Conservation (phyloP, 2,888 invertebrate genomes). For the Cynaeus angustus region DNA sequence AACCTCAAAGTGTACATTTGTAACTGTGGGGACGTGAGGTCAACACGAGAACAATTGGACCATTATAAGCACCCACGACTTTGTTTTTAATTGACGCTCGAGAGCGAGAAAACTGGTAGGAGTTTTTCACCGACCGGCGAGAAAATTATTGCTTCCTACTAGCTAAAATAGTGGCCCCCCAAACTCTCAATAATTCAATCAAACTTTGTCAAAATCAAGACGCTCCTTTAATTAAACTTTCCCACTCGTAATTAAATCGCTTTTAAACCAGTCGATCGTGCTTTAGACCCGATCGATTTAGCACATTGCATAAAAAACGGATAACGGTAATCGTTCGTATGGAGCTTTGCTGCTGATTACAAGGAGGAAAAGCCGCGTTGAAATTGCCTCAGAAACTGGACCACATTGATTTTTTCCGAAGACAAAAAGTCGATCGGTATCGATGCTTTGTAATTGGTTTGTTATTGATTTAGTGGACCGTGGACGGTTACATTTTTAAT, state of each 20-base stretch:
- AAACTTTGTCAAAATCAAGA: conserved; percentile 11
- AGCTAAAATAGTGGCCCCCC: not conserved
- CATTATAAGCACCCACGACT: conserved; percentile 27
- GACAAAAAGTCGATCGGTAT: conserved; percentile 15
- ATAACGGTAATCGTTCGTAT: conserved; percentile 36
- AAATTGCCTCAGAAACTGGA: conserved; percentile 40
- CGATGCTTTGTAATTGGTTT: conserved; percentile 29
- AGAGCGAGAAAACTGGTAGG: too few species aligned
- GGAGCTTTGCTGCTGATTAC: conserved; percentile 39
- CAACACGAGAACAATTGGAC: conserved; percentile 17
- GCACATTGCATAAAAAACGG: conserved; percentile 36
- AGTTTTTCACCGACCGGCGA: conserved; percentile 12
- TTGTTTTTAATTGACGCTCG: conserved; percentile 25
- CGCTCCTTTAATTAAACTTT: conserved; percentile 33
- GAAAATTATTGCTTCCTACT: conserved; percentile 18
- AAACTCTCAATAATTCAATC: conserved; percentile 6
- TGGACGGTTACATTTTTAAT: not conserved
- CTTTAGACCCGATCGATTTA: conserved; percentile 37
- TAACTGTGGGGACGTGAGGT: conserved; percentile 4
- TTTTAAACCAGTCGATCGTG: conserved; percentile 37
- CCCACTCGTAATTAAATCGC: conserved; percentile 32
- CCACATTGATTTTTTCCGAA: conserved; percentile 23
- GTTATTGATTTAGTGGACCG: conserved; percentile 24
- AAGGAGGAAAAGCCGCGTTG: conserved; percentile 43
- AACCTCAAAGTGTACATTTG: conserved; percentile 5